Percentiles rank a stretch among this genome's conserved stretches.
Conservation (phyloP, 2,113 vertebrate genomes). For the Candoia aspera region DNA sequence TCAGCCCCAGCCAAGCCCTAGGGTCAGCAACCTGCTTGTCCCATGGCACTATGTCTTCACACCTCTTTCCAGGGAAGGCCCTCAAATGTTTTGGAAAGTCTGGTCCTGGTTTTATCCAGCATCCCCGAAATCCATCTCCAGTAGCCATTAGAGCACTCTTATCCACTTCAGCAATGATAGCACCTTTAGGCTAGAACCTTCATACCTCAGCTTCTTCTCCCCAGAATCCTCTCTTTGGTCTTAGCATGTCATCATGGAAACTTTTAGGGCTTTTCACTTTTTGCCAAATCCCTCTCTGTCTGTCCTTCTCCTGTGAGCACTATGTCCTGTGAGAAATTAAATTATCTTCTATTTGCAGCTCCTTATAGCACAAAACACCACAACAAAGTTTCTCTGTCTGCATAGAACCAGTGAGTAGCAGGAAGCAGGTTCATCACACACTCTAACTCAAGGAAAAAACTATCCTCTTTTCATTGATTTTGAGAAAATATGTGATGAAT, state of each 20-base stretch:
- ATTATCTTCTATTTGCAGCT: not conserved
- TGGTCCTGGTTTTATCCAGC: not conserved
- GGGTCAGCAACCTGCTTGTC: not conserved
- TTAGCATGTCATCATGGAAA: not conserved
- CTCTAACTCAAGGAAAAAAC: not conserved
- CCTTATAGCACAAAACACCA: not conserved
- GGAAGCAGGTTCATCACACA: not conserved
- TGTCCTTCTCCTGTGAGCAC: not conserved
- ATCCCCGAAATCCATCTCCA: not conserved
- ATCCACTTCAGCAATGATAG: not conserved
- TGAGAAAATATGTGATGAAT: not conserved
- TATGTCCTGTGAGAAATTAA: not conserved
- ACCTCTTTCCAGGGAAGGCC: not conserved
- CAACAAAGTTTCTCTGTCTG: not conserved
- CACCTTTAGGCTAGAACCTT: not conserved
- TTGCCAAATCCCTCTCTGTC: not conserved
- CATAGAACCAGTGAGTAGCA: not conserved
- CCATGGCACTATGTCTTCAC: not conserved
- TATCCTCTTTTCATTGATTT: not conserved
- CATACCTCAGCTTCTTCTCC: not conserved
- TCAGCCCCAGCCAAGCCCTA: not conserved
- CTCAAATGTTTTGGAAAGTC: not conserved
- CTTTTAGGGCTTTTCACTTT: not conserved
- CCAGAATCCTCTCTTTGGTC: not conserved
- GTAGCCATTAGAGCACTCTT: not conserved